phyloP scores from a whole-genome alignment of 2,113 vertebrate genomes.

The Jacana jacana region DNA sequence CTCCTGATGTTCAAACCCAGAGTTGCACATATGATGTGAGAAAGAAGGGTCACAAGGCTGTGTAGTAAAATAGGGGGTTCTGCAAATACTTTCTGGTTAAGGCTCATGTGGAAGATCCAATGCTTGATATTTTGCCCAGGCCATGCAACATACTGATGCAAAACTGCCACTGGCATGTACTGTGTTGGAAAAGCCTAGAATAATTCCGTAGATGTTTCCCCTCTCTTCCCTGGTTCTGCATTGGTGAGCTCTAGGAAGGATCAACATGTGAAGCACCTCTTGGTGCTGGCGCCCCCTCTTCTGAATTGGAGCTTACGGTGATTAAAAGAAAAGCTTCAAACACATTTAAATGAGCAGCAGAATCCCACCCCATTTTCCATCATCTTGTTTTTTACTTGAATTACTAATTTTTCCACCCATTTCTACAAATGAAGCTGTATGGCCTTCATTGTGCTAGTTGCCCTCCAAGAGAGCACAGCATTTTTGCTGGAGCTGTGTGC shows the following conservation, averaged over 20 bases:
- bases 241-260: neutral
- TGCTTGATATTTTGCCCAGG: neutral
- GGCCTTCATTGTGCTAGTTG: neutral
- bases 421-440: neutral
- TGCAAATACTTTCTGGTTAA: neutral
- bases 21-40: accelerated
- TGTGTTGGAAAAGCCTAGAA: neutral
- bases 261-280: neutral
- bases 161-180: neutral
- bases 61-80: neutral
- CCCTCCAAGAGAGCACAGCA: no score
- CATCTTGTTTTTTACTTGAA: neutral
- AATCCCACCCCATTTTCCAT: neutral
- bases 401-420: neutral
- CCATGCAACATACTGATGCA: neutral
- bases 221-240: neutral
- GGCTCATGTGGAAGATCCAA: neutral
- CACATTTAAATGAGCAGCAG: neutral
- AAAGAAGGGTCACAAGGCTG: no score
- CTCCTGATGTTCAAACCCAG: neutral
- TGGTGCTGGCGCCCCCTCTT: neutral
- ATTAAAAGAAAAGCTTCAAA: neutral
- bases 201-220: neutral
- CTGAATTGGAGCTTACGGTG: neutral
- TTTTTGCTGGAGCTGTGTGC: neutral